Evolutionary conservation across 2,113 vertebrate genomes (phyloP).

Genomic region (Narcine bancroftii): DNA sequence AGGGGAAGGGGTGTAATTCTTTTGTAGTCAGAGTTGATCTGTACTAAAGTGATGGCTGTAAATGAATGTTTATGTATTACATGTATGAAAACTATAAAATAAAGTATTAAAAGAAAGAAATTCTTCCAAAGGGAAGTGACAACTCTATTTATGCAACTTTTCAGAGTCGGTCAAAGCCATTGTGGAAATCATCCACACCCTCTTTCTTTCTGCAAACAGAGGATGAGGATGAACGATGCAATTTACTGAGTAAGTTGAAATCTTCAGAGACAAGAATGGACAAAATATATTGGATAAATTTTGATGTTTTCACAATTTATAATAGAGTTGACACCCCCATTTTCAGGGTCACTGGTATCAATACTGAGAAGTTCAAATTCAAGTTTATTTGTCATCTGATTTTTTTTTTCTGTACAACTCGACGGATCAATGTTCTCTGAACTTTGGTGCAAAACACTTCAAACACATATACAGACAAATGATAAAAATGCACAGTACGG

Average conservation of each 20-base stretch:
- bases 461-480: no score
- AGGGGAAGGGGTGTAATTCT: no score
- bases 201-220: constrained; percentile 50
- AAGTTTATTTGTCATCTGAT: no score
- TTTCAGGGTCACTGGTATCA: background rate
- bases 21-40: no score
- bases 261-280: background rate
- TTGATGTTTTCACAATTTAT: background rate
- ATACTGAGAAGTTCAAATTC: no score
- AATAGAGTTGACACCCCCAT: background rate
- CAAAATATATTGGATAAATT: background rate
- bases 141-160: constrained; percentile 36
- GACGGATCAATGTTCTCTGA: no score
- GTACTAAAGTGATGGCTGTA: no score
- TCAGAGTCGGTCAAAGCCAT: constrained; percentile 55
- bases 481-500: no score
- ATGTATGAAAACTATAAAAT: background rate
- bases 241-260: constrained; percentile 52
- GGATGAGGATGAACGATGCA: constrained; percentile 40
- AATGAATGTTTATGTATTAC: no score
- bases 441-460: no score
- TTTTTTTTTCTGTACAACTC: no score
- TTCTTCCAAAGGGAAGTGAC: background rate
- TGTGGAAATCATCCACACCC: constrained; percentile 55
- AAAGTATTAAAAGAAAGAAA: background rate